A percentile compares a stretch with the other conserved stretches of the same genome.
phyloP scores from a whole-genome alignment of 2,113 vertebrate species.

The Rhabdornis inornatus region DNA sequence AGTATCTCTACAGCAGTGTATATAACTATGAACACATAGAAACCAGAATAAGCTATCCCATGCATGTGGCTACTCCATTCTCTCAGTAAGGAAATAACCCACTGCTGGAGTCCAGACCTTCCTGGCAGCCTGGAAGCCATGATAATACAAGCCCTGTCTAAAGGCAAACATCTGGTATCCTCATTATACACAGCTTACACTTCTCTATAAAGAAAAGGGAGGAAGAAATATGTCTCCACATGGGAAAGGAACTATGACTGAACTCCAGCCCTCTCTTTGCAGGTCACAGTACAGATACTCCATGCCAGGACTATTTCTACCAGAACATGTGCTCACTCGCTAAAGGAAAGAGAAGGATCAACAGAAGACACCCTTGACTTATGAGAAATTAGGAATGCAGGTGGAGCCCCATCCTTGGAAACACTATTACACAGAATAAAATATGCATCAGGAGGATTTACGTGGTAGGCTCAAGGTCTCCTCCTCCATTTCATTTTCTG shows the following conservation, averaged over 20 bases:
- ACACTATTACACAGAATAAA: neutral
- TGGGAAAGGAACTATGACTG: neutral
- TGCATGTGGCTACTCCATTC: neutral
- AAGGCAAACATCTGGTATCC: constrained; percentile 60
- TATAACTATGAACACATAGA: neutral
- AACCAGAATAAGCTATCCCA: constrained; percentile 1
- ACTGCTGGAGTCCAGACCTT: constrained; percentile 50
- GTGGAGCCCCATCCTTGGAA: neutral
- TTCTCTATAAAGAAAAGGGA: neutral
- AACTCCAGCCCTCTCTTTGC: neutral
- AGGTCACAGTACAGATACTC: neutral
- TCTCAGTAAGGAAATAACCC: constrained; percentile 48
- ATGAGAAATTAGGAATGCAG: neutral
- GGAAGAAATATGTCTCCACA: constrained; percentile 5
- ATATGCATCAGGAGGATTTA: neutral
- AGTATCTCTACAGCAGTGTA: neutral
- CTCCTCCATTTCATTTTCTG: neutral
- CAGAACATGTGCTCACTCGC: neutral
- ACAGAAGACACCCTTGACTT: neutral
- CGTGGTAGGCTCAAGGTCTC: neutral
- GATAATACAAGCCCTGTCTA: constrained; percentile 32
- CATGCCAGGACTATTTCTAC: neutral
- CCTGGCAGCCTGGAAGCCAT: constrained; percentile 31
- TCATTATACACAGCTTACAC: constrained; percentile 30
- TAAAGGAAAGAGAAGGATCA: neutral